A percentile compares a stretch with the other conserved stretches of the same genome.
phyloP scores from a whole-genome alignment of 2,797 vertebrate species.

The Coccyzus lansbergi region DNA sequence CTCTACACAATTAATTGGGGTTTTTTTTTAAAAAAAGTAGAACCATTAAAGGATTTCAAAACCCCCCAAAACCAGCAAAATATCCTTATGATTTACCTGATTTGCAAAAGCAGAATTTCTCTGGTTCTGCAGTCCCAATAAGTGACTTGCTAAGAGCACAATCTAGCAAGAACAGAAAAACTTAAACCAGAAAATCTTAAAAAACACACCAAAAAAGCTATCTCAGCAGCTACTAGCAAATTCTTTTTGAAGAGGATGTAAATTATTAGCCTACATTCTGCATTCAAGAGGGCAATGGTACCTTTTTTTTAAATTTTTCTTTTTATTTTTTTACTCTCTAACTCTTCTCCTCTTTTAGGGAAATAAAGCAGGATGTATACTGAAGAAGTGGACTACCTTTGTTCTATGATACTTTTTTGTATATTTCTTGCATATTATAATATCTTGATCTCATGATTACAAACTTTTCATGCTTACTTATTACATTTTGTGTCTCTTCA shows the following conservation, averaged over 20 bases:
- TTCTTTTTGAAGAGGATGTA: neutral
- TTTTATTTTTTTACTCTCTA: neutral
- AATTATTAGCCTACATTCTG: neutral
- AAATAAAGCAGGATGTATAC: neutral
- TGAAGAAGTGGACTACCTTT: neutral
- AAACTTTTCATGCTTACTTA: neutral
- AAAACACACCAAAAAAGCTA: neutral
- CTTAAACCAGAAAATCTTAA: too few species aligned
- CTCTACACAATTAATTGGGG: neutral
- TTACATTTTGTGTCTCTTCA: neutral
- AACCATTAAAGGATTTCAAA: neutral
- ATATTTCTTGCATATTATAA: neutral
- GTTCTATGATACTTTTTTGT: neutral
- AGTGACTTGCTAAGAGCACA: neutral
- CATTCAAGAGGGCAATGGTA: neutral
- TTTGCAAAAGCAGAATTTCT: neutral
- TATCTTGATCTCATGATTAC: neutral
- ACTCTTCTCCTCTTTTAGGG: neutral
- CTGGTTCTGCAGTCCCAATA: neutral
- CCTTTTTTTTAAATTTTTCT: neutral
- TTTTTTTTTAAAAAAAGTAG: neutral
- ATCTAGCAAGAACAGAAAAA: neutral
- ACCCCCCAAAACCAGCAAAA: neutral
- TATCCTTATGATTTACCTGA: neutral
- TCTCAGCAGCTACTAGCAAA: slow-evolving; percentile 20